Percentiles rank a stretch among this genome's conserved stretches.
These are phyloP conservation scores for Sinocyclocheilus anshuiensis DNA, from an alignment of 2,113 vertebrate genomes.

Conservation along the genomic window DNA sequence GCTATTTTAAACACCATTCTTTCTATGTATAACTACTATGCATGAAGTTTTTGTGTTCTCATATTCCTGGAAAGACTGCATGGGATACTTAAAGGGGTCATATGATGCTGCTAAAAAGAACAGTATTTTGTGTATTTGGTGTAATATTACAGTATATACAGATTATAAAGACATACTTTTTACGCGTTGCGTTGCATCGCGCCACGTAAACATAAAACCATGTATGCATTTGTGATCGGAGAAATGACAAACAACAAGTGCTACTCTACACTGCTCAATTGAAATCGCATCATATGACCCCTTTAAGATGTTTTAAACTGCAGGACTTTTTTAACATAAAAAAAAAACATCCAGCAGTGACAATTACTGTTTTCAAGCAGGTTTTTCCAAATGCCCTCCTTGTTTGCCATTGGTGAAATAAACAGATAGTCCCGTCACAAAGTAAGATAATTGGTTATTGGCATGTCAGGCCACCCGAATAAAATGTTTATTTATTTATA, in stretches of 20 bases:
- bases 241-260: no score
- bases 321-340: not conserved
- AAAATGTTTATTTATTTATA: not conserved
- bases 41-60: not conserved
- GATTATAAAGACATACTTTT: no score
- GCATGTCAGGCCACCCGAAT: not conserved
- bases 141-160: no score
- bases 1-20: slow-evolving; percentile 2
- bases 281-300: no score
- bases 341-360: not conserved
- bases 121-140: no score
- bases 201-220: no score
- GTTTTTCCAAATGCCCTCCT: no score
- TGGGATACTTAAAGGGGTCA: not conserved
- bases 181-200: no score
- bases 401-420: not conserved
- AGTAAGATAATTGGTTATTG: not conserved
- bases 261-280: no score
- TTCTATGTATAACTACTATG: not conserved
- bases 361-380: not conserved
- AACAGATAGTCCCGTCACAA: not conserved
- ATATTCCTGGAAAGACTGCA: not conserved
- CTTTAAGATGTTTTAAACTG: not conserved
- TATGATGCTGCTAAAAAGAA: no score
- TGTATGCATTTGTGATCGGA: no score